phyloP scores from a whole-genome alignment of 2,797 vertebrate genomes.

The Urosaurus nigricauda region DNA sequence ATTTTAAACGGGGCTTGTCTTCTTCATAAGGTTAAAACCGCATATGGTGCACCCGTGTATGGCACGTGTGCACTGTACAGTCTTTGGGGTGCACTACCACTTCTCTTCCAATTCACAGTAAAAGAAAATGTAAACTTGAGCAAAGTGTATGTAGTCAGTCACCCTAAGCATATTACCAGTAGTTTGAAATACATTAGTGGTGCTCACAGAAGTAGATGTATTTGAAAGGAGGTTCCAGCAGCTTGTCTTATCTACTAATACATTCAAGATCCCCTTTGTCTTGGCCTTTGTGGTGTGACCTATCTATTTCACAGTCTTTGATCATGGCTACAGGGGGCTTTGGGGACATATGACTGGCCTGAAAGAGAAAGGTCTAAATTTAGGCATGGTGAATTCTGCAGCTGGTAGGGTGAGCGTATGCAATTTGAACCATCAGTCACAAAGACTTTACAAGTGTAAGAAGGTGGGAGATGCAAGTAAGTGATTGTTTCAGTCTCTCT shows the following conservation, averaged over 20 bases:
- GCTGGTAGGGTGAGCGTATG: conserved; percentile 68
- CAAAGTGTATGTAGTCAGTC: neutral
- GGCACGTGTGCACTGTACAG: too few relatives aligned
- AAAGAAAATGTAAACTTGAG: neutral
- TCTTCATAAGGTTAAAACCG: too few relatives aligned
- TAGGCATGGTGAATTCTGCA: conserved; percentile 77
- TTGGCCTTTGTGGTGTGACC: conserved; percentile 24
- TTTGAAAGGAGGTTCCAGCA: neutral
- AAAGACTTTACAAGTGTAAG: conserved; percentile 55
- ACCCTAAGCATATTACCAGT: neutral
- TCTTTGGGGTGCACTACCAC: too few relatives aligned
- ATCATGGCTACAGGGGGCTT: conserved; percentile 68
- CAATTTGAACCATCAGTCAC: conserved; percentile 65
- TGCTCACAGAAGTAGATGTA: too few relatives aligned
- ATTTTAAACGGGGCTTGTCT: too few relatives aligned
- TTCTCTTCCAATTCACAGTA: neutral
- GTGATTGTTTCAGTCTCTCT: conserved; percentile 58
- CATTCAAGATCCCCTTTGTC: neutral
- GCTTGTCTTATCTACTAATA: neutral
- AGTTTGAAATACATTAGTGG: neutral
- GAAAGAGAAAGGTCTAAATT: conserved; percentile 80
- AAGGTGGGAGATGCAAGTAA: conserved; percentile 74
- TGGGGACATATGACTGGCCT: conserved; percentile 70
- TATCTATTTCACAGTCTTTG: conserved; percentile 65
- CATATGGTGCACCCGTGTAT: too few relatives aligned